A percentile compares a stretch with the other conserved stretches of the same genome.
Evolutionary conservation across 2,113 vertebrate genomes (phyloP).

Genomic region (Peromyscus californicus): DNA sequence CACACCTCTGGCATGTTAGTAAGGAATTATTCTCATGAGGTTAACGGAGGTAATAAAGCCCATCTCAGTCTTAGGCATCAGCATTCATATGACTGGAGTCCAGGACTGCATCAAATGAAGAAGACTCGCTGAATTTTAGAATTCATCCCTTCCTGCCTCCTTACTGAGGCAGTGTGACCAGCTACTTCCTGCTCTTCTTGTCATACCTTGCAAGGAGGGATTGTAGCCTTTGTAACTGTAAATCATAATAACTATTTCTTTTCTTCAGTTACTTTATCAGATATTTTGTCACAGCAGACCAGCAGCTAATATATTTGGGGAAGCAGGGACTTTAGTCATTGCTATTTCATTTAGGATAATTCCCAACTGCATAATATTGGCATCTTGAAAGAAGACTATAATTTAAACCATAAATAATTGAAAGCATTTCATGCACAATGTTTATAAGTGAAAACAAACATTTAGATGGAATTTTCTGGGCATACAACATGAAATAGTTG

Average conservation of each 20-base stretch:
- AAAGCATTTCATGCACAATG: background rate
- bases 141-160: background rate
- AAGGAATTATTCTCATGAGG: background rate
- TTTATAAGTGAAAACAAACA: conserved; percentile 32
- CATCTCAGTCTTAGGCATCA: background rate
- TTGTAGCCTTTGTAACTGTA: background rate
- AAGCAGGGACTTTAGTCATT: background rate
- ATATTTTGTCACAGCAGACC: too few relatives aligned
- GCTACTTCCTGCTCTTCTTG: background rate
- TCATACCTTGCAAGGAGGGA: background rate
- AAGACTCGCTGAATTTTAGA: background rate
- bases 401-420: background rate
- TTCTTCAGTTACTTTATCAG: background rate
- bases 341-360: conserved; percentile 47
- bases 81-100: background rate
- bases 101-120: background rate
- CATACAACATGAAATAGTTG: background rate
- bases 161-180: background rate
- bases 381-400: conserved; percentile 17
- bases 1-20: background rate
- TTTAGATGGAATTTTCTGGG: background rate
- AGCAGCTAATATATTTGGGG: background rate
- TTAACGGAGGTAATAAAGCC: background rate
- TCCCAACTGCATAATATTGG: background rate
- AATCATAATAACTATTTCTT: background rate